Base-by-base conservation (phyloP, 2,888 invertebrate species). In the Drosophila ustulata region DNA sequence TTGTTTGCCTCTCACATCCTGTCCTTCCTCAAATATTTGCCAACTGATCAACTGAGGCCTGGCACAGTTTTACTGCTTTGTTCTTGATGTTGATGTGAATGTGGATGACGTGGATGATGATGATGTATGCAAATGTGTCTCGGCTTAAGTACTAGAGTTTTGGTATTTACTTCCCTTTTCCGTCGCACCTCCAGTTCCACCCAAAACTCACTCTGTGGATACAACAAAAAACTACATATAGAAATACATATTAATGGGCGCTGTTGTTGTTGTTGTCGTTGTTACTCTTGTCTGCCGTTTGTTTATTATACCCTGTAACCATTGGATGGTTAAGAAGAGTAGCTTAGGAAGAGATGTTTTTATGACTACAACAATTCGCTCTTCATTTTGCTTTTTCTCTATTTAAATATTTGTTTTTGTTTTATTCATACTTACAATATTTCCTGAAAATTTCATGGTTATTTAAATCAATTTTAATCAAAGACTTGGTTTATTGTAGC, bases 111-210 rank as follows among this genome's bases (percentile, higher is more conserved):
- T 34, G 47, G 58, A 49, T 61, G 69, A 56, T 72, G 68, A 67
- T 85, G 63, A 57, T 56, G 51, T 82, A 82, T 88, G 82, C 73
- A 79, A 88, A 82, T 88, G 55, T 49, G 55, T 46, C 68, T 65
- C 43, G 28, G 49, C 46, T 53, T 69, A 53, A 62, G 71, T 51
- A 43, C 5, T 23, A 37, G 41, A 47, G 58, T 63, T 49, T 30
- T 50, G 34, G 28, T 67, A 34, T 32, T 45, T 62, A 57, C 57
- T 26, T 53, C 49, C 53, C 55, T 53, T 61, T 30, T 45, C 32
- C 45, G 55, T 49, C 58, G 34, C 59, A 30, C 41, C 18, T 43
- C 11, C n/a, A 26, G 23, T 18, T 18, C 49, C 30, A 0, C 18
- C 7, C 7, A 13, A 3, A 23, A 41, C 72, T 61, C 53, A 53